Percentiles rank a stretch among this genome's conserved stretches.
These are phyloP conservation scores for Myopa testacea DNA, from an alignment of 2,888 invertebrate genomes.

Conservation along the genomic window DNA sequence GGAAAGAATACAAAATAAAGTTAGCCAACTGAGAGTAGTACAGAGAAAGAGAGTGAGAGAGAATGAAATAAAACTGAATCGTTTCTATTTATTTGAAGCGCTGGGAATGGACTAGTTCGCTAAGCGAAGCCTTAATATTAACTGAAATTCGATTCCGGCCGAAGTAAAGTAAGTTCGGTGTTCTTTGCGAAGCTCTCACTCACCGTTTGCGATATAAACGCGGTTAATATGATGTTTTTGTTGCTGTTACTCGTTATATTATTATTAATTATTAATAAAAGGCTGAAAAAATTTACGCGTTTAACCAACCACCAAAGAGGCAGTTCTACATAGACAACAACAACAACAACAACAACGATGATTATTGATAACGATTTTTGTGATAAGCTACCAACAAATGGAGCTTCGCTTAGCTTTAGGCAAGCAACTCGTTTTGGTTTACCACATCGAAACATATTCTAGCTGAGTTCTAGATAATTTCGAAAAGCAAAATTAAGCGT, in stretches of 20 bases:
- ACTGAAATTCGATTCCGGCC: constrained; percentile 32
- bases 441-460: not conserved
- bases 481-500: constrained; percentile 8
- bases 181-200: constrained; percentile 1
- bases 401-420: constrained; percentile 43
- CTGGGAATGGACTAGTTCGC: constrained; percentile 9
- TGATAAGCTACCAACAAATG: constrained; percentile 39
- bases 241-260: constrained; percentile 26
- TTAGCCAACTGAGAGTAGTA: too few species aligned
- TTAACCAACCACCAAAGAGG: constrained; percentile 24
- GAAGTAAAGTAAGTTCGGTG: constrained; percentile 19
- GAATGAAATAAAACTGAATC: not conserved
- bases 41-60: constrained; percentile 5
- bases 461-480: constrained; percentile 32
- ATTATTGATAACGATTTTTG: constrained; percentile 39
- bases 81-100: not conserved
- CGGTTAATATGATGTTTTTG: constrained; percentile 19
- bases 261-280: constrained; percentile 45
- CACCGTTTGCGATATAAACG: constrained; percentile 26
- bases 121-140: constrained; percentile 27
- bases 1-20: not conserved
- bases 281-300: constrained; percentile 36
- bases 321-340: constrained; percentile 29
- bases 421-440: constrained; percentile 33
- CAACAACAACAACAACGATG: constrained; percentile 29